These are phyloP conservation scores for Pachycephus smyrnensis DNA, from an alignment of 2,888 invertebrate genomes.

Conservation along the genomic window DNA sequence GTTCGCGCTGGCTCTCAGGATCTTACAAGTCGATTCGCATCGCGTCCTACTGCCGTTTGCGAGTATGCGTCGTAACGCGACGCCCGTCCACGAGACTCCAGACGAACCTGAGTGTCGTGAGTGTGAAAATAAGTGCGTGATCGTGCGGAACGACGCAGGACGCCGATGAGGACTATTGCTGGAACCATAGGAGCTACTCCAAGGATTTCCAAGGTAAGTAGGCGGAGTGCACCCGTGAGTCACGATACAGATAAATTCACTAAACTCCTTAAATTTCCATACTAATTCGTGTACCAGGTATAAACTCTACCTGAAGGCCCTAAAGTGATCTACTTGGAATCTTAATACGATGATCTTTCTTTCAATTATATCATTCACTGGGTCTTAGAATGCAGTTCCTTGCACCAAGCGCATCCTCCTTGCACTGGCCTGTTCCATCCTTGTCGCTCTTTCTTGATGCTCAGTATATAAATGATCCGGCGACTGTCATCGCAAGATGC, in stretches of 20 bases:
- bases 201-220: not conserved
- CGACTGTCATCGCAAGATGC: not conserved
- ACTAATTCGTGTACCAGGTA: not conserved
- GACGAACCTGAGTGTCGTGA: not conserved
- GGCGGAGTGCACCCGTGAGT: not conserved
- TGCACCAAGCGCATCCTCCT: not conserved
- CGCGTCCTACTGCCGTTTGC: not conserved
- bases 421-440: not conserved
- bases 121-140: not conserved
- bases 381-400: not conserved
- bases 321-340: not conserved
- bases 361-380: not conserved
- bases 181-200: not conserved
- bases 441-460: not conserved
- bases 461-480: not conserved
- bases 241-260: not conserved
- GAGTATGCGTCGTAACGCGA: conserved; percentile 2
- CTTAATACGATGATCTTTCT: not conserved
- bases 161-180: conserved; percentile 7
- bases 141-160: not conserved
- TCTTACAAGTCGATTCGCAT: conserved; percentile 2
- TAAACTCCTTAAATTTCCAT: not conserved
- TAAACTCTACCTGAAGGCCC: not conserved
- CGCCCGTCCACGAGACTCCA: not conserved
- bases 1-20: not conserved